Conservation (phyloP, 2,888 invertebrate species). For the Empis stercorea region DNA sequence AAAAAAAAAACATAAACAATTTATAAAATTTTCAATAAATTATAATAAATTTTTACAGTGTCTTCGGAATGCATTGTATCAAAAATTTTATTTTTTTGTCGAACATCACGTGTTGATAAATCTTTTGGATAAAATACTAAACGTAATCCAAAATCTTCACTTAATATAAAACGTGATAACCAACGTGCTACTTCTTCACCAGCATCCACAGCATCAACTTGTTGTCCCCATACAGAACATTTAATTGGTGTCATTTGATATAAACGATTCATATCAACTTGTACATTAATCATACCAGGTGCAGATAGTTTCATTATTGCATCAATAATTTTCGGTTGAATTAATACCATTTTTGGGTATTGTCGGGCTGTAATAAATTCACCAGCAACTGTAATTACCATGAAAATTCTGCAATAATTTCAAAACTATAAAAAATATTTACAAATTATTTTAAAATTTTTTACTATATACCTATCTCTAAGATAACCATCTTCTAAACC, state of each 20-base stretch:
- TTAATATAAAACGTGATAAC: conserved; percentile 46
- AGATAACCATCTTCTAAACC: conserved; percentile 43
- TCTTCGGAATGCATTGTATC: conserved; percentile 14
- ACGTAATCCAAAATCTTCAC: conserved; percentile 38
- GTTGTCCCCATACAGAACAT: conserved; percentile 43
- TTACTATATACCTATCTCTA: conserved; percentile 40
- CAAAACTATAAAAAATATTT: not conserved
- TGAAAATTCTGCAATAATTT: conserved; percentile 38
- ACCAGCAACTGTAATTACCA: conserved; percentile 43
- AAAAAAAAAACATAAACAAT: too few relatives aligned
- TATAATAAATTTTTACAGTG: conserved; percentile 12
- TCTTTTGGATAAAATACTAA: conserved; percentile 44
- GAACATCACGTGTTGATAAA: conserved; percentile 26
- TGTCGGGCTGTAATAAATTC: conserved; percentile 46
- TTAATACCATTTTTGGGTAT: conserved; percentile 41
- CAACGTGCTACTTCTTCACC: conserved; percentile 57
- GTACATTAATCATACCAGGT: conserved; percentile 41
- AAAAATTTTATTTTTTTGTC: conserved; percentile 25
- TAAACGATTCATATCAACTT: conserved; percentile 38
- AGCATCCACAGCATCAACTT: conserved; percentile 53
- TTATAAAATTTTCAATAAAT: too few relatives aligned
- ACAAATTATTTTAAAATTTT: not conserved
- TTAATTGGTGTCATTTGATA: conserved; percentile 28
- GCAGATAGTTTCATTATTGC: conserved; percentile 40
- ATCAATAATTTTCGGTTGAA: conserved; percentile 39